These are phyloP conservation scores for Embidobia sp. DNA, from an alignment of 2,888 invertebrate genomes.

Conservation along the genomic window DNA sequence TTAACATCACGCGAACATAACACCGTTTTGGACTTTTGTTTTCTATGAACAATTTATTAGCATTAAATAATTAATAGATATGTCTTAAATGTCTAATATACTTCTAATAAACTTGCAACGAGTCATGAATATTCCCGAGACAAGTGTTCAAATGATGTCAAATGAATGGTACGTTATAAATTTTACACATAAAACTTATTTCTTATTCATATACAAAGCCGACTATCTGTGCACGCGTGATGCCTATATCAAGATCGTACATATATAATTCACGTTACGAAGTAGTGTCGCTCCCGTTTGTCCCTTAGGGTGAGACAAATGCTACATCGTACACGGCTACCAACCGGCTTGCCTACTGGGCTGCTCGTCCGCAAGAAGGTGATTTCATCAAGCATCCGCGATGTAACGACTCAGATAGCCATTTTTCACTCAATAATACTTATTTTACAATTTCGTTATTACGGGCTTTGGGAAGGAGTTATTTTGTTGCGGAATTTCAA, in stretches of 20 bases:
- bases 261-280: conserved; percentile 50
- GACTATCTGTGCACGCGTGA: conserved; percentile 31
- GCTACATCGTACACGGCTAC: conserved; percentile 40
- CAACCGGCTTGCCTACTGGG: conserved; percentile 40
- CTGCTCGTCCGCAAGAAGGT: conserved; percentile 17
- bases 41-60: too few relatives aligned
- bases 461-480: background rate
- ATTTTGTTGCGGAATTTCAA: conserved; percentile 15
- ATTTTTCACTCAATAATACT: conserved; percentile 48
- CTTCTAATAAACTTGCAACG: background rate
- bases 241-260: conserved; percentile 55
- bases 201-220: conserved; percentile 1
- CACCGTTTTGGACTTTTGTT: too few relatives aligned
- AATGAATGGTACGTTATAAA: background rate
- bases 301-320: conserved; percentile 58
- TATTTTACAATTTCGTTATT: conserved; percentile 38
- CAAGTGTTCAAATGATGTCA: background rate
- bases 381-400: conserved; percentile 51
- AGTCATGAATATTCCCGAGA: background rate
- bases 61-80: background rate
- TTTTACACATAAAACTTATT: background rate
- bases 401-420: conserved; percentile 46
- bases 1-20: too few relatives aligned
- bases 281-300: conserved; percentile 58
- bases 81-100: background rate